Evolutionary conservation across 2,888 invertebrate genomes (phyloP).

Genomic region (Tuberolachnus salignus): DNA sequence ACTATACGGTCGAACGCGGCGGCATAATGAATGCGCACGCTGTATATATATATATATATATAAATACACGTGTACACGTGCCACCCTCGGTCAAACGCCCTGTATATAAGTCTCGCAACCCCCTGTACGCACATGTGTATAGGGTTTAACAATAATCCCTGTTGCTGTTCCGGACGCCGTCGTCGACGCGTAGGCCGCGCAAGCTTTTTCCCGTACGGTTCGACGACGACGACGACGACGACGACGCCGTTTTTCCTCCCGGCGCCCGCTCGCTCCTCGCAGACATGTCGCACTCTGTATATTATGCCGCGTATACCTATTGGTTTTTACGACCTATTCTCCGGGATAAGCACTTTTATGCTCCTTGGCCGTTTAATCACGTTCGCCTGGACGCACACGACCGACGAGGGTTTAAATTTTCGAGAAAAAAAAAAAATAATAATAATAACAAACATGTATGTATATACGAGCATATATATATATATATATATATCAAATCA

Average conservation of each 20-base stretch:
- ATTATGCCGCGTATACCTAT: slow-evolving; percentile 25
- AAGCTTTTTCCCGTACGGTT: background rate
- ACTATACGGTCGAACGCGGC: slow-evolving; percentile 45
- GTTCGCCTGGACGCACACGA: slow-evolving; percentile 14
- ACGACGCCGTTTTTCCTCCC: slow-evolving; percentile 34
- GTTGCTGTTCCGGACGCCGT: slow-evolving; percentile 33
- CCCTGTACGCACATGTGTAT: background rate
- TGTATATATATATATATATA: background rate
- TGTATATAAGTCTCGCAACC: background rate
- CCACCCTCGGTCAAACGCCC: slow-evolving; percentile 42
- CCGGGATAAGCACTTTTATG: slow-evolving; percentile 48
- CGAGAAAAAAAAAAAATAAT: slow-evolving; percentile 5
- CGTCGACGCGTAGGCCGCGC: background rate
- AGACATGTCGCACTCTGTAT: slow-evolving; percentile 14
- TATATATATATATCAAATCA: background rate
- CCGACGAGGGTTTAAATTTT: slow-evolving; percentile 4
- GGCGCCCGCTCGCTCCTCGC: background rate
- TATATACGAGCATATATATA: background rate
- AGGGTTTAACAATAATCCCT: slow-evolving; percentile 52
- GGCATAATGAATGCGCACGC: slow-evolving; percentile 11
- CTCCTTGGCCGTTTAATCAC: slow-evolving; percentile 43
- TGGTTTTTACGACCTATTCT: slow-evolving; percentile 52
- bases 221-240: background rate
- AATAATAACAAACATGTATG: no score
- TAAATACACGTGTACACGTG: slow-evolving; percentile 9